phyloP scores from a whole-genome alignment of 2,888 invertebrate species.

The Panorpa germanica region DNA sequence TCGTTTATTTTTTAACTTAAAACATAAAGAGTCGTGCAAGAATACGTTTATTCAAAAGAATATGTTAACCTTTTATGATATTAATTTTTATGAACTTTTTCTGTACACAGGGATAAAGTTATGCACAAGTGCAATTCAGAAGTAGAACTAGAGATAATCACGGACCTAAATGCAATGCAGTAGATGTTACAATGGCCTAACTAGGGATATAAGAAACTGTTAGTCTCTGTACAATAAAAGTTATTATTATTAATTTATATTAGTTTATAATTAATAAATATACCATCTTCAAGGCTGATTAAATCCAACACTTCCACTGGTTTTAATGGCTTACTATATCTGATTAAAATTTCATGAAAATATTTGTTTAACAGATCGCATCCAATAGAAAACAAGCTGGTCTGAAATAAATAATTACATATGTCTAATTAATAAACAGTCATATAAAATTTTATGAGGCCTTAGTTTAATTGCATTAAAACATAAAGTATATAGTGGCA shows the following conservation, averaged over 20 bases:
- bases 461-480: conserved; percentile 15
- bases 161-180: too few relatives aligned
- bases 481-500: conserved; percentile 15
- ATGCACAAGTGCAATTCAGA: too few relatives aligned
- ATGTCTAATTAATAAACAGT: conserved; percentile 8
- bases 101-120: too few relatives aligned
- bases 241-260: conserved; percentile 1
- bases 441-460: conserved; percentile 3
- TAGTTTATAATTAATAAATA: conserved; percentile 15
- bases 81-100: too few relatives aligned
- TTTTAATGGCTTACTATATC: conserved; percentile 71
- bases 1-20: too few relatives aligned
- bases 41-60: too few relatives aligned
- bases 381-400: conserved; percentile 60
- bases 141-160: too few relatives aligned
- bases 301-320: conserved; percentile 78
- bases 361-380: conserved; percentile 72
- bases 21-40: too few relatives aligned
- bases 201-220: too few relatives aligned
- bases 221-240: background rate
- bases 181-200: too few relatives aligned
- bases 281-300: conserved; percentile 72
- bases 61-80: too few relatives aligned
- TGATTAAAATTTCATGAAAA: conserved; percentile 67
- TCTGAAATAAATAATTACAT: conserved; percentile 24